Evolutionary conservation across 64 coral and sea anemone species (phyloP).

Genomic region (Porites lutea): DNA sequence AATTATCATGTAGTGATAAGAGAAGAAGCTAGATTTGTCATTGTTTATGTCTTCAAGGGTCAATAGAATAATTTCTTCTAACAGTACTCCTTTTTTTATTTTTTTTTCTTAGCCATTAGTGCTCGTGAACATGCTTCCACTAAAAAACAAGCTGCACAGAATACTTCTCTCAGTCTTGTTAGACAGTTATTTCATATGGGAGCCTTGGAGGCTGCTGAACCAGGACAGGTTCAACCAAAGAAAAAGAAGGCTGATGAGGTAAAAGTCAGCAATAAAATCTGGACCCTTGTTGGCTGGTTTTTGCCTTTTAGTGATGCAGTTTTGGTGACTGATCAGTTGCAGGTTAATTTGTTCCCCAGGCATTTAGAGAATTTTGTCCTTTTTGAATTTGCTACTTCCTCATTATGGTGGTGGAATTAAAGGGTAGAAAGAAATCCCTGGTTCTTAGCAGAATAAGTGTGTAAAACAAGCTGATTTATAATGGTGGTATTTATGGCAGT

Average conservation of each 20-base stretch:
- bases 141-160: constrained; percentile 98
- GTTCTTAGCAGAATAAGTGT: too few species aligned
- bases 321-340: too few species aligned
- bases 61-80: neutral
- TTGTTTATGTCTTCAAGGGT: neutral
- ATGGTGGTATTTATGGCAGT: too few species aligned
- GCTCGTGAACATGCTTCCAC: constrained; percentile 91
- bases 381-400: too few species aligned
- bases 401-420: neutral
- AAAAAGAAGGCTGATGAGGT: constrained; percentile 96
- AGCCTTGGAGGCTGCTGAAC: constrained; percentile 93
- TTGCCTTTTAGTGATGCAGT: too few species aligned
- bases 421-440: neutral
- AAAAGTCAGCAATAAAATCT: neutral
- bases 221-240: constrained; percentile 92
- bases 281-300: too few species aligned
- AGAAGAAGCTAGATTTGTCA: too few species aligned
- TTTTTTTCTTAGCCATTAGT: constrained; percentile 65
- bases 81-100: neutral
- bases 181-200: constrained; percentile 98
- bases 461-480: too few species aligned
- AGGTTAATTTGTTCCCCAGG: too few species aligned
- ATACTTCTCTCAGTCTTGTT: constrained; percentile 90
- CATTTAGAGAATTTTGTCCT: too few species aligned
- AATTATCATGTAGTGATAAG: too few species aligned